Base-by-base conservation (phyloP, 2,797 vertebrate species). In the Leuciscus waleckii region DNA sequence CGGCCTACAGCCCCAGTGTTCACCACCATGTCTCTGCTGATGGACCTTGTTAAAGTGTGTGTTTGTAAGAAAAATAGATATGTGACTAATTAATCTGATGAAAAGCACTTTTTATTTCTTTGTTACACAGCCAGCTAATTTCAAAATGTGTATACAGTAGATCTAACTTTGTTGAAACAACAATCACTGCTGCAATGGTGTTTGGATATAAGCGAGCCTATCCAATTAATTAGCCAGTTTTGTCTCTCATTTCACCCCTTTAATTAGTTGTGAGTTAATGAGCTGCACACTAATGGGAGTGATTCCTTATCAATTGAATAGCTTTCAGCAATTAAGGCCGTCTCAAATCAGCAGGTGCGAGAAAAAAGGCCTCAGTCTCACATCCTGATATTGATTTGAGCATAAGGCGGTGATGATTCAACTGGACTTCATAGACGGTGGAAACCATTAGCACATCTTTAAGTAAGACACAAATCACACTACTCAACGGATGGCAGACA, bases 201-300 rank as follows among this genome's bases (percentile, higher is more conserved):
- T 94, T 92, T 88, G 77, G 80, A 85, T 89, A 84, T 85, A 86
- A 87, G 81, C 61, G 49, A 88, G 88, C 67, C 9, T 32, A 75
- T 87, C 85, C 92, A 92, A 91, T 94, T 92, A 94, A 94, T 94
- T 92, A 90, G 93, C 89, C 87, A 90, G 87, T 76, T 85, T 85
- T 63, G 88, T 90, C 88, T 91, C 90, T 92, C 92, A 92, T 92
- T 91, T 88, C 84, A 58, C 73, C 78, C 88, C 89, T 90, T 93
- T 93, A 94, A 95, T 95, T 94, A 93, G 92, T 88, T 92, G 89
- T 90, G 92, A 94, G 94, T 93, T 92, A 89, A 93, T 92, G 92
- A 92, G 92, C 89, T 91, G 83, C 87, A 88, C 86, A 85, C 92
- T 91, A 89, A 58, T 91, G 91, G 93, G 91, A 93, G 93, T 92